phyloP scores from a whole-genome alignment of 2,113 vertebrate genomes.

The Cervus canadensis region DNA sequence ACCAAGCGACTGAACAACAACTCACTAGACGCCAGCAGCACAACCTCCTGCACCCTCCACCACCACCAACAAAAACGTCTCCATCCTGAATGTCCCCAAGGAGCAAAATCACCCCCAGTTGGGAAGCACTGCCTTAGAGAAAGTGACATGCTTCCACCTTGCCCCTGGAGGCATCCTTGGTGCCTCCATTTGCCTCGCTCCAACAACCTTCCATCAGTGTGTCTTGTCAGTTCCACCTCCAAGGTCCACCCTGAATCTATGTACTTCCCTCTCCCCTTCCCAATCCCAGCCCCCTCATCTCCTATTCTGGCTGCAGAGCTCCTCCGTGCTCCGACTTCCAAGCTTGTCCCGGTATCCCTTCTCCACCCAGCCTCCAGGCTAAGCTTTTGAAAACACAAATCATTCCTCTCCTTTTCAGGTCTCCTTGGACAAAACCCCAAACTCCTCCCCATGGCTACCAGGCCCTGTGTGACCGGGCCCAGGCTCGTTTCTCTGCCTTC shows the following conservation, averaged over 20 bases:
- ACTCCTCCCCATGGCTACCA: not conserved
- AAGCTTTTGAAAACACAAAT: not conserved
- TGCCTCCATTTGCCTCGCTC: not conserved
- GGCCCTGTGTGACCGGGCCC: not conserved
- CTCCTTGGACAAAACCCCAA: not conserved
- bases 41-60: accelerated
- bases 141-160: not conserved
- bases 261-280: not conserved
- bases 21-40: not conserved
- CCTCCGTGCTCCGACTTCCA: not conserved
- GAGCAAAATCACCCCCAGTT: not conserved
- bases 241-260: not conserved
- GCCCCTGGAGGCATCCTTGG: not conserved
- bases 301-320: not conserved
- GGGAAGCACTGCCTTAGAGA: not conserved
- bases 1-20: not conserved
- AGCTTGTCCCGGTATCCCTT: no score
- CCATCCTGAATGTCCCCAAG: not conserved
- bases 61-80: not conserved
- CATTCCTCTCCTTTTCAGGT: not conserved
- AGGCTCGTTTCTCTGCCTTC: no score
- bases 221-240: not conserved
- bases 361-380: not conserved
- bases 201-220: no score
- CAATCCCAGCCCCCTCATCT: accelerated